Evolutionary conservation across 2,888 invertebrate genomes (phyloP).

Genomic region (Phyto melanocephala): DNA sequence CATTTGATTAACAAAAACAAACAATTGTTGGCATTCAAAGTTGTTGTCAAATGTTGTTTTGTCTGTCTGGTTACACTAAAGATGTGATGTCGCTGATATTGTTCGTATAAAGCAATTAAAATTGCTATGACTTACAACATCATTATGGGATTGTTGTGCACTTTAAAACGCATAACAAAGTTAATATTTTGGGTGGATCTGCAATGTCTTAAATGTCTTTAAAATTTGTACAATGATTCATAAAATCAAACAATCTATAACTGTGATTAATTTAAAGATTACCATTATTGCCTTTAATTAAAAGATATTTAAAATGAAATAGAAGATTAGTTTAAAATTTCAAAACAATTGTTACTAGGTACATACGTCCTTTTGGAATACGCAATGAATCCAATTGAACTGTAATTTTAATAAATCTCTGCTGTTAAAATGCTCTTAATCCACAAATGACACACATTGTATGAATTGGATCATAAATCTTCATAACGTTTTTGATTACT

Average conservation of each 20-base stretch:
- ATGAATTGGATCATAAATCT: constrained; percentile 55
- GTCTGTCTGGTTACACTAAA: not conserved
- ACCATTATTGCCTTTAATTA: not conserved
- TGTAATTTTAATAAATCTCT: not conserved
- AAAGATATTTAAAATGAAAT: not conserved
- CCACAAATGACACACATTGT: constrained; percentile 45
- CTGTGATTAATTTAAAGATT: not conserved
- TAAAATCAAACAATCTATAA: not conserved
- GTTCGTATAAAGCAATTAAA: constrained; percentile 18
- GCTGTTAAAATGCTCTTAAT: not conserved
- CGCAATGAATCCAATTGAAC: not conserved
- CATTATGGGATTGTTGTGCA: constrained; percentile 19
- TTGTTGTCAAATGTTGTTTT: constrained; percentile 6
- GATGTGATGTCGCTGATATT: not conserved
- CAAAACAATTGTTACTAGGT: not conserved
- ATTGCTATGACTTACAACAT: not conserved
- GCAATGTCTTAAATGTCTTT: not conserved
- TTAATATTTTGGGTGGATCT: constrained; percentile 6
- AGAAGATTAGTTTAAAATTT: not conserved
- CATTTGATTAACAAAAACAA: not conserved
- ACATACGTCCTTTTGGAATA: too few relatives aligned
- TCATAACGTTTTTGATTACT: constrained; percentile 46
- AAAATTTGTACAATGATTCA: constrained; percentile 6
- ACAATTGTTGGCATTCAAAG: constrained; percentile 17
- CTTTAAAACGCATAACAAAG: not conserved